Evolutionary conservation across 2,888 invertebrate genomes (phyloP).

Genomic region (Arge pagana): DNA sequence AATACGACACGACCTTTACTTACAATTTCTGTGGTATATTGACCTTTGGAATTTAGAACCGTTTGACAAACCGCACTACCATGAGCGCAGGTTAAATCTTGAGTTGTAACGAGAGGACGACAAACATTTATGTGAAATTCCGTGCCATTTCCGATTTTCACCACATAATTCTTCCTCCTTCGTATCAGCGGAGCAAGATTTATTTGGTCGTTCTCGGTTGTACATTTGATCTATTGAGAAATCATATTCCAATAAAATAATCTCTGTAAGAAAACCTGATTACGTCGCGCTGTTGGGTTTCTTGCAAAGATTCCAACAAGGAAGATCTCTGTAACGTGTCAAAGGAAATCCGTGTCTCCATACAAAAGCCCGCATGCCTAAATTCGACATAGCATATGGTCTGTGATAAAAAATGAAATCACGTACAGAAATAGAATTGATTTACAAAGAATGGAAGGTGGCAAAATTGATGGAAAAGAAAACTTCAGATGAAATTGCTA

Average conservation of each 20-base stretch:
- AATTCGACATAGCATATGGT: too few relatives aligned
- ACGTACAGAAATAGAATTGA: not conserved
- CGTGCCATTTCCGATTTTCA: slow-evolving; percentile 35
- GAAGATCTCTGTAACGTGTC: too few relatives aligned
- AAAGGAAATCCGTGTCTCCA: too few relatives aligned
- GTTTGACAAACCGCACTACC: slow-evolving; percentile 46
- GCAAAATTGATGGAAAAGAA: too few relatives aligned
- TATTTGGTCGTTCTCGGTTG: slow-evolving; percentile 36
- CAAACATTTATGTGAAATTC: slow-evolving; percentile 51
- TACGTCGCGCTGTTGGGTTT: too few relatives aligned
- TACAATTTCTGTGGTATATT: slow-evolving; percentile 40
- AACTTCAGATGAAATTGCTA: too few relatives aligned
- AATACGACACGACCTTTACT: slow-evolving; percentile 29
- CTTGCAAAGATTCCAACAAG: too few relatives aligned
- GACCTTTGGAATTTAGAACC: slow-evolving; percentile 32
- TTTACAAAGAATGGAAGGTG: slow-evolving; percentile 4
- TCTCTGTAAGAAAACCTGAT: too few relatives aligned
- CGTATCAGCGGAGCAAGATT: slow-evolving; percentile 40
- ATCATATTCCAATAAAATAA: too few relatives aligned
- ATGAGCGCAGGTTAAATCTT: slow-evolving; percentile 39
- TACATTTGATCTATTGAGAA: slow-evolving; percentile 43
- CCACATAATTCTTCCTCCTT: slow-evolving; percentile 40
- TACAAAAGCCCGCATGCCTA: too few relatives aligned
- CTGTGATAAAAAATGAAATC: too few relatives aligned
- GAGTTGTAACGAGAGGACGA: slow-evolving; percentile 40